phyloP scores from a whole-genome alignment of 2,113 vertebrate genomes.

The Axis porcinus region DNA sequence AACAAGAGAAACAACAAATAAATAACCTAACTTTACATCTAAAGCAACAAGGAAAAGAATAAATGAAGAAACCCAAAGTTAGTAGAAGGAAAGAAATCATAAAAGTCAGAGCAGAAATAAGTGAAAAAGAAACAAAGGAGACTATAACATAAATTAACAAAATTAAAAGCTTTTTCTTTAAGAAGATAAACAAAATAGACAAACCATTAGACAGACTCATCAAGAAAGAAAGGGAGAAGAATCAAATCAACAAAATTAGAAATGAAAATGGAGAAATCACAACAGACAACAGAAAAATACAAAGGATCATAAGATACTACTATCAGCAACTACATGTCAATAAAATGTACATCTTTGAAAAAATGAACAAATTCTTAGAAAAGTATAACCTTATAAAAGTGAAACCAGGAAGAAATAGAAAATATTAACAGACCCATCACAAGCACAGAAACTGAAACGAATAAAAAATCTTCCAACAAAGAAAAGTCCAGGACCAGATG shows the following conservation, averaged over 20 bases:
- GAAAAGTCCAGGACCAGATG: not conserved
- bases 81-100: not conserved
- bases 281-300: not conserved
- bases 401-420: not conserved
- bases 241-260: not conserved
- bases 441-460: not conserved
- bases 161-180: not conserved
- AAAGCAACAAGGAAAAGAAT: not conserved
- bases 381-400: not conserved
- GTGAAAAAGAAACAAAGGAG: not conserved
- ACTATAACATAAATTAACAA: not conserved
- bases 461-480: not conserved
- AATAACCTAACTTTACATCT: not conserved
- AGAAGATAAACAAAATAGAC: not conserved
- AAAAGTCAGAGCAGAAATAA: not conserved
- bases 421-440: not conserved
- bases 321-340: not conserved
- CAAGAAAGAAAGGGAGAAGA: not conserved
- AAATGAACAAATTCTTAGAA: not conserved
- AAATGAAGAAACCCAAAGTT: not conserved
- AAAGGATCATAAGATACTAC: not conserved
- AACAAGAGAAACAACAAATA: not conserved
- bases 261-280: not conserved
- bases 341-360: not conserved
- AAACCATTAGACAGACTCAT: not conserved